Evolutionary conservation across 2,797 vertebrate genomes (phyloP), one percentile per base, ranked within the genome.

Genomic region (Rhinophrynus dorsalis): DNA sequence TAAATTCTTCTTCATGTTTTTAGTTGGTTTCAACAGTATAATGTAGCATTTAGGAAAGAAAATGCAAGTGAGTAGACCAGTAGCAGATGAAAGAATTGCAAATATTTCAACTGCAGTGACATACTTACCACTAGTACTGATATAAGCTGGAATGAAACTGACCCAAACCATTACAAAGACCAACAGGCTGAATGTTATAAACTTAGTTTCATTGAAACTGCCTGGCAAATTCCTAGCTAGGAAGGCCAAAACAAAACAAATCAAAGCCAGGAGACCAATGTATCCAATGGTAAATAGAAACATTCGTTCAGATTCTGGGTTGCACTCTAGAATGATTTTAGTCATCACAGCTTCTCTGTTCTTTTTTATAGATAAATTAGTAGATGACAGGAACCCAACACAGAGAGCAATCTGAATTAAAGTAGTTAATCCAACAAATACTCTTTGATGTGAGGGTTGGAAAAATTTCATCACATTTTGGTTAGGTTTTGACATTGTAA

Each of bases 371-470:
- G 50, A 50, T 8, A 71, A 52, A 11, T 56, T 57, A 55, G 75
- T 26, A 24, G 65, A 63, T 6, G 1, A 24, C 12, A 76, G 20
- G 40, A 30, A 1, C 35, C 70, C 63, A 0, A 1, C 27, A 54
- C 67, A 69, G 35, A 67, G 57, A 37, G 1, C 2, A 27, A 38
- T 61, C 60, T 77, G 57, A 30, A 60, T 1, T 0, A 11, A 5
- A 1, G 35, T 47, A 24, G 71, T 66, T 51, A 30, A 0, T 55
- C 55, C 69, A 44, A 74, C 61, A 5, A 61, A 64, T 35, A 47
- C 23, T 50, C 59, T 63, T 37, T 71, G 68, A 42, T 71, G 68
- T 89, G 88, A 75, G 3, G 21, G 17, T n/a, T 37, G 48, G 56
- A 20, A 52, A 32, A 24, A 27, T 40, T 76, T 70, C 20, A 79